Conservation (phyloP, 2,797 vertebrate genomes). For the Neomorphus geoffroyi region DNA sequence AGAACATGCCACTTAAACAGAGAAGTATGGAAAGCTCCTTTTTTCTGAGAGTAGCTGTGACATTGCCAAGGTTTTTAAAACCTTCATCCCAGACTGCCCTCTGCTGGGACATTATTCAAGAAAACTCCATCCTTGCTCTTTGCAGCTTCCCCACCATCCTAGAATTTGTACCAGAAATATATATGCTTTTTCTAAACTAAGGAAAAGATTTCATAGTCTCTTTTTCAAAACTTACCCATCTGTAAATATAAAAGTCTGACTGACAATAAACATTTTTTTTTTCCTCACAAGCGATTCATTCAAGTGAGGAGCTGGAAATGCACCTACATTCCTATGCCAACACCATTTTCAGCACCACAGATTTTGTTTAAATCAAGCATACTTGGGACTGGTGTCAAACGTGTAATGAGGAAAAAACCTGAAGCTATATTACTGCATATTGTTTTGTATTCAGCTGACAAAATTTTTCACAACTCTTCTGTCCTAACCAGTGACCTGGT, state of each 20-base stretch:
- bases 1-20: neutral
- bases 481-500: neutral
- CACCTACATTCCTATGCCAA: neutral
- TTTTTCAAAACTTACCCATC: neutral
- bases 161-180: neutral
- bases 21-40: neutral
- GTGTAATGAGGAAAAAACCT: neutral
- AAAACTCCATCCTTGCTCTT: neutral
- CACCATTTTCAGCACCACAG: neutral
- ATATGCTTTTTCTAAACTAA: neutral
- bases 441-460: neutral
- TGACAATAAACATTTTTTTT: neutral
- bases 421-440: neutral
- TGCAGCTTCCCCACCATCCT: neutral
- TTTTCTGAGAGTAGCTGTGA: neutral
- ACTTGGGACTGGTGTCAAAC: neutral
- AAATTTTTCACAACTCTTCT: neutral
- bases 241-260: neutral
- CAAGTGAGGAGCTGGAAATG: neutral
- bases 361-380: neutral
- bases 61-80: neutral
- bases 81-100: slow-evolving; percentile 68
- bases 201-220: neutral
- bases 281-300: neutral
- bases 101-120: slow-evolving; percentile 64